Percentiles rank a stretch among this genome's conserved stretches.
Evolutionary conservation across 2,888 invertebrate genomes (phyloP).

Genomic region (Xiphydria camelus): DNA sequence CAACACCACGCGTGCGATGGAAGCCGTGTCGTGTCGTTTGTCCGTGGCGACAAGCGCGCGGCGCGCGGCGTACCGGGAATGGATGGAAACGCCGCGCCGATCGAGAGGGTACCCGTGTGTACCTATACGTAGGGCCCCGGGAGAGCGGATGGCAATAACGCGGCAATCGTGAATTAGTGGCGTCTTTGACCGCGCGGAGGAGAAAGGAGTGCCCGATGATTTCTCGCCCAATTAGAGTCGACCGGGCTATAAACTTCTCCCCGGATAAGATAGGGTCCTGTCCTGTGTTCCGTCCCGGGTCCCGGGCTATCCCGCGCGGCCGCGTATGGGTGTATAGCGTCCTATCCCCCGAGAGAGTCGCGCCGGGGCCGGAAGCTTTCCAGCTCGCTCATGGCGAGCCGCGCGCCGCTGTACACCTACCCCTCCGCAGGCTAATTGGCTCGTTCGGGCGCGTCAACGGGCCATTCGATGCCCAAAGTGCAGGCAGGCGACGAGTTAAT

Average conservation of each 20-base stretch:
- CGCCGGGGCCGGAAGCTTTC: slow-evolving; percentile 41
- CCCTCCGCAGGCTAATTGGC: slow-evolving; percentile 54
- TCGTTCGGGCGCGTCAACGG: slow-evolving; percentile 35
- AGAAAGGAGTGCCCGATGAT: slow-evolving; percentile 56
- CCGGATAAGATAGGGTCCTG: slow-evolving; percentile 54
- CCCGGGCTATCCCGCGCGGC: slow-evolving; percentile 28
- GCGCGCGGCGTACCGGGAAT: too few species aligned
- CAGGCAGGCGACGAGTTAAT: too few species aligned
- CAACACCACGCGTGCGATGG: too few species aligned
- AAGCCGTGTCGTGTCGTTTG: too few species aligned
- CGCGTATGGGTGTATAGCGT: slow-evolving; percentile 14
- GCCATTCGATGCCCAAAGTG: too few species aligned
- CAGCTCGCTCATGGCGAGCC: slow-evolving; percentile 36
- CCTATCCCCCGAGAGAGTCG: slow-evolving; percentile 5
- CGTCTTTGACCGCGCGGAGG: slow-evolving; percentile 41
- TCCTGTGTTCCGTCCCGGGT: slow-evolving; percentile 38
- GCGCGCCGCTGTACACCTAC: slow-evolving; percentile 29
- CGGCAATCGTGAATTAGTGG: slow-evolving; percentile 53
- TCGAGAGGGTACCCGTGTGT: slow-evolving; percentile 3
- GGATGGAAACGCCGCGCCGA: too few species aligned
- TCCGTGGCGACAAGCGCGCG: too few species aligned
- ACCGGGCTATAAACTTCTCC: slow-evolving; percentile 56
- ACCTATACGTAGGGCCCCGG: background rate
- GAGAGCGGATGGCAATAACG: slow-evolving; percentile 22
- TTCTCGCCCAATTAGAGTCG: slow-evolving; percentile 57